Evolutionary conservation across 2,113 vertebrate genomes (phyloP), one percentile per base, ranked within the genome.

Genomic region (Daphoenositta chrysoptera): DNA sequence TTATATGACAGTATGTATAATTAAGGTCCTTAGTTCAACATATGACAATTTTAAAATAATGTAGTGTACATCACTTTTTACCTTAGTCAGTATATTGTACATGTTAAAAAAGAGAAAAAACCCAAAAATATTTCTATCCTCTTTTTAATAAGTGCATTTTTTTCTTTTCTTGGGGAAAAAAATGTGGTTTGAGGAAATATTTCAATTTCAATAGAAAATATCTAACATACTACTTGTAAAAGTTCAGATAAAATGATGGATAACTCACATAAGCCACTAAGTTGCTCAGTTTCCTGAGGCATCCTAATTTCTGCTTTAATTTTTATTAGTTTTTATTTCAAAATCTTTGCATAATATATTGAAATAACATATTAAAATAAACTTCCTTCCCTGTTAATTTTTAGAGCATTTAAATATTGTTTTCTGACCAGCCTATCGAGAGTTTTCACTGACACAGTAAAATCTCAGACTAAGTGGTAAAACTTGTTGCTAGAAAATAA

Each of bases 11-110:
- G 1, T 8, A 19, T 27, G 15, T 66, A n/a, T 2, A 77, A 27
- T 66, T 75, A 58, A 1, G 2, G 70, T 54, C 5, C n/a, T 70
- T 65, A 54, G 48, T 77, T 76, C 30, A 92, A 37, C 3, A 26
- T 1, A 13, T 17, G 1, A 1, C 4, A 57, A 7, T 35, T 68
- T 47, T 9, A 63, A 63, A 90, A 58, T 13, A 63, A 53, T 27
- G 3, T 27, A 63, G 1, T n/a, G 4, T 8, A 35, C 15, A 44
- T 2, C 3, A 30, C 1, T 31, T 75, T 77, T 73, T 54, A 35
- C 6, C 0, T 0, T 13, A 10, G 7, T 39, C 7, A 60, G n/a
- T 44, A 7, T 13, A 54, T 54, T 69, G 3, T 23, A 57, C 4
- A 4, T 57, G 21, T 4, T 35, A 33, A 54, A 13, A 81, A 75